A percentile compares a stretch with the other conserved stretches of the same genome.
These are phyloP conservation scores for Stenurella melanura DNA, from an alignment of 2,888 invertebrate genomes.

Conservation along the genomic window DNA sequence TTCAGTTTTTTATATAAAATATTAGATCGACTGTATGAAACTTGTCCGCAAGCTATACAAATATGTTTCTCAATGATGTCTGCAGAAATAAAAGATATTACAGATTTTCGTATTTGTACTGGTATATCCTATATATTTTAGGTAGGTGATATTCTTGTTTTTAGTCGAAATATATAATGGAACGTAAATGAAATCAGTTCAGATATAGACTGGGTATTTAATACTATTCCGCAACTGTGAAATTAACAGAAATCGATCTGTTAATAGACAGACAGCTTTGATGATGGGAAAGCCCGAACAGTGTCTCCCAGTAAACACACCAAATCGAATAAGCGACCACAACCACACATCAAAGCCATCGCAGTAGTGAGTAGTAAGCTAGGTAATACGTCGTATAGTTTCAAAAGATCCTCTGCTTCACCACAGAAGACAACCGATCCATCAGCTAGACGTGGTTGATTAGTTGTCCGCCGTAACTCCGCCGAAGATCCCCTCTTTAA, in stretches of 20 bases:
- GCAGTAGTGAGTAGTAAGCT: background rate
- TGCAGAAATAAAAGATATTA: no score
- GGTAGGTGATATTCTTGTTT: no score
- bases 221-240: background rate
- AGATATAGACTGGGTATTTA: background rate
- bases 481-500: slow-evolving; percentile 40
- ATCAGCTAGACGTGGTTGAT: slow-evolving; percentile 63
- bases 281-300: background rate
- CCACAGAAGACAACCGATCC: slow-evolving; percentile 58
- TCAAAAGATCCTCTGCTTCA: slow-evolving; percentile 49
- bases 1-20: no score
- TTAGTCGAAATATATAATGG: no score
- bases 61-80: no score
- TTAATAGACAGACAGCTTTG: background rate
- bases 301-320: background rate
- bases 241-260: background rate
- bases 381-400: slow-evolving; percentile 42
- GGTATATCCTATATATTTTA: no score
- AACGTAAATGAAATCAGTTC: no score
- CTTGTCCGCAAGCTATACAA: no score
- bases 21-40: no score
- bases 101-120: no score
- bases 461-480: slow-evolving; percentile 52
- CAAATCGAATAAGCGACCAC: slow-evolving; percentile 9
- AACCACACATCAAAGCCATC: background rate